A percentile compares a stretch with the other conserved stretches of the same genome.
Evolutionary conservation across 2,888 invertebrate genomes (phyloP).

Genomic region (Meloe dianella): DNA sequence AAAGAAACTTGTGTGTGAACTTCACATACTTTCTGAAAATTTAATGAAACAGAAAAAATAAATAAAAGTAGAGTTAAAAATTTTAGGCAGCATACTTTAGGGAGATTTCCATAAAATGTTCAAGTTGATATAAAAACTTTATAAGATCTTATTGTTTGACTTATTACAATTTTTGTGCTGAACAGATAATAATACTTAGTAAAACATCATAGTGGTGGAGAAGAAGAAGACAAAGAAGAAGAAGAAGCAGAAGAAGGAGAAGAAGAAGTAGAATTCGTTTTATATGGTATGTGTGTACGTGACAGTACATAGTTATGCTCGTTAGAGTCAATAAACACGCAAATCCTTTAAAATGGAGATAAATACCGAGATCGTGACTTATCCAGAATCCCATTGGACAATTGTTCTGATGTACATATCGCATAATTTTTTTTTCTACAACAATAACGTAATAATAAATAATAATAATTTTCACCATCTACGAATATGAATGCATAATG

Average conservation of each 20-base stretch:
- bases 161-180: no score
- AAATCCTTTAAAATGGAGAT: neutral
- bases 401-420: neutral
- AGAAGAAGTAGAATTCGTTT: no score
- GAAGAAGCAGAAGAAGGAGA: no score
- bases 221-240: no score
- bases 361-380: neutral
- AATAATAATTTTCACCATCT: neutral
- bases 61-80: neutral
- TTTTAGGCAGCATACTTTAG: no score
- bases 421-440: neutral
- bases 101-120: neutral
- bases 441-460: neutral
- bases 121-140: neutral
- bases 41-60: neutral
- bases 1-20: neutral
- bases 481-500: conserved; percentile 17
- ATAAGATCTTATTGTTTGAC: no score
- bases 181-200: no score
- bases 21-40: neutral
- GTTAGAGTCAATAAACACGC: no score
- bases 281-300: no score
- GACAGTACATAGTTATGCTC: no score
- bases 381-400: neutral
- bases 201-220: no score